Evolutionary conservation across 2,888 invertebrate species (phyloP), one percentile per base, ranked within the genome.

Genomic region (Rotaria magnacalcarata): DNA sequence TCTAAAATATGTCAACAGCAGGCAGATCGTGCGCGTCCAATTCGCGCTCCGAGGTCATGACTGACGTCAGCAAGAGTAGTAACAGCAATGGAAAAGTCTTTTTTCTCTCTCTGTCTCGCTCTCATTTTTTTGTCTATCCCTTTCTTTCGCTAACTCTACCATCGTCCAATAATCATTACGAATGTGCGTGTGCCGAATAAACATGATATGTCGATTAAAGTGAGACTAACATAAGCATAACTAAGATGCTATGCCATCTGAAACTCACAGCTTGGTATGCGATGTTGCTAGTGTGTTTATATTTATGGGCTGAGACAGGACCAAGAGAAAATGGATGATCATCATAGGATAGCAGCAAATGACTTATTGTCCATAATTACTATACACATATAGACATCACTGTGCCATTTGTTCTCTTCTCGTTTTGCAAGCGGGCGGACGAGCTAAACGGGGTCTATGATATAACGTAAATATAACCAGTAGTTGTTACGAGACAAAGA

Each of bases 121-220:
- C 27, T 27, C 27, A 14, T 34, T 10, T 2, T 34, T 24, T 10
- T 67, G 24, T 0, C 24, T 56, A 11, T 34, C 56, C 19, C 34
- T 67, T 67, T 4, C 34, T 67, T 67, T 67, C 16, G 34, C 19
- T 67, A 67, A 27, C 14, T 34, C 16, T 19, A 67, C 6, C 67
- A 16, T 67, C 67, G 67, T 14, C 34, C 34, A 67, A 67, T 67
- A 67, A 67, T 67, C 67, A 67, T 67, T 67, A 27, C 1, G 67
- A 27, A 60, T 67, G 34, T 67, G 34, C 34, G 67, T 67, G 67
- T 14, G 67, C 16, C 14, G 19, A 67, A 67, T 67, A 34, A 67
- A 67, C 67, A 67, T 67, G 67, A 67, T 67, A 67, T 34, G 67
- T 67, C 67, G 67, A 67, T 67, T 67, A 67, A 67, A 67, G 67